Percentiles rank a stretch among this genome's conserved stretches.
phyloP scores from a whole-genome alignment of 1,140 invertebrate genomes.

The Zaprionus kolodkinae region DNA sequence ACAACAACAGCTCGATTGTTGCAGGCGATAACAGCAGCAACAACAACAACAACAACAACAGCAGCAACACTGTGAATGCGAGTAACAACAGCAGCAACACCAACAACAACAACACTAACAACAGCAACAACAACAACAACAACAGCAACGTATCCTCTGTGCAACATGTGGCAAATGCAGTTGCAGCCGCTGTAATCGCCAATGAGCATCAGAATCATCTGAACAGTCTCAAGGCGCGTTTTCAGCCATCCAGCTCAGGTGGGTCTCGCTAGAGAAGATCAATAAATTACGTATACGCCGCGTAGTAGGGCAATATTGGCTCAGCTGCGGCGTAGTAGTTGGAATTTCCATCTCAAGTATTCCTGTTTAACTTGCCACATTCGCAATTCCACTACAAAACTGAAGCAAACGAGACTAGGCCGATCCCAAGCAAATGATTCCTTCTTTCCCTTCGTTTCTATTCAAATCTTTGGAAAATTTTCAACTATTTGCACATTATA shows the following conservation, averaged over 20 bases:
- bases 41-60: conserved; percentile 17
- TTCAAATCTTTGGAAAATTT: neutral
- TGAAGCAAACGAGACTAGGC: neutral
- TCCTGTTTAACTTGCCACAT: neutral
- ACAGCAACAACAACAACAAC: conserved; percentile 35
- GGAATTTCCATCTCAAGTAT: neutral
- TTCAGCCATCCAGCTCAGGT: conserved; percentile 74
- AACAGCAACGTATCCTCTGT: conserved; percentile 61
- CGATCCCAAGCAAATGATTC: neutral
- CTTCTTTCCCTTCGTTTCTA: neutral
- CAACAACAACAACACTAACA: conserved; percentile 41
- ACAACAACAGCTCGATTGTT: conserved; percentile 33
- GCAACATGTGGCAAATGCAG: conserved; percentile 79
- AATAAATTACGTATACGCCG: neutral
- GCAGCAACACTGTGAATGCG: neutral
- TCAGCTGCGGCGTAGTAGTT: neutral
- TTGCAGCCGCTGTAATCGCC: conserved; percentile 76
- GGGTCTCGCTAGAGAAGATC: conserved; percentile 33
- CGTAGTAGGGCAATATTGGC: neutral
- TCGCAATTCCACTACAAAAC: neutral
- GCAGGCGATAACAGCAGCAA: conserved; percentile 3
- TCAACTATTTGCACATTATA: conserved; percentile 3
- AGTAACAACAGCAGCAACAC: conserved; percentile 25
- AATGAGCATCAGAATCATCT: conserved; percentile 78
- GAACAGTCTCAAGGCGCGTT: conserved; percentile 74